A percentile compares a stretch with the other conserved stretches of the same genome.
Conservation (phyloP, 23 tunicate genomes). For the Ciona savignyi region DNA sequence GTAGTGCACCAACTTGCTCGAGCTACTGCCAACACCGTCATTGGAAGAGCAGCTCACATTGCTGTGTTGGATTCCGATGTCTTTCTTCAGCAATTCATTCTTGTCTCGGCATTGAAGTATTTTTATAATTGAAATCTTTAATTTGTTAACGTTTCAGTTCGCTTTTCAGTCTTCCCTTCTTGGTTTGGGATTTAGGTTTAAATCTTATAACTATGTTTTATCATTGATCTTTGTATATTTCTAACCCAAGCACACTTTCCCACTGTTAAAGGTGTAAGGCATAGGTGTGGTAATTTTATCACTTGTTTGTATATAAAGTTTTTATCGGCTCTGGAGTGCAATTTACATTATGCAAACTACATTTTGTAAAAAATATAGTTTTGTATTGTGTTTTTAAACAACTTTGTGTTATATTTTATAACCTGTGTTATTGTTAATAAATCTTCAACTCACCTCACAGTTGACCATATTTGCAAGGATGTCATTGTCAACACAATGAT, state of each 20-base stretch:
- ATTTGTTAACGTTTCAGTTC: not conserved
- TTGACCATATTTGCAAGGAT: too few relatives aligned
- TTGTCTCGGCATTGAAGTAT: slow-evolving; percentile 55
- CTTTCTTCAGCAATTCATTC: slow-evolving; percentile 59
- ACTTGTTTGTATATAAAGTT: too few relatives aligned
- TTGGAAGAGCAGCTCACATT: slow-evolving; percentile 82
- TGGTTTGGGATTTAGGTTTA: too few relatives aligned
- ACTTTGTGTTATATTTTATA: not conserved
- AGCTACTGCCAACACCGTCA: slow-evolving; percentile 50
- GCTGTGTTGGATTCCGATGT: slow-evolving; percentile 75
- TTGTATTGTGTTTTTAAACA: not conserved
- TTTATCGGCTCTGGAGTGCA: not conserved
- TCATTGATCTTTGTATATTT: too few relatives aligned
- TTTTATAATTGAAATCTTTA: too few relatives aligned
- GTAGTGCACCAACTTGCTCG: slow-evolving; percentile 52
- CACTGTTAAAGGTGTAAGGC: too few relatives aligned
- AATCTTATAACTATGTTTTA: too few relatives aligned
- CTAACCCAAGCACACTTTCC: too few relatives aligned
- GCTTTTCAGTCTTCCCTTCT: not conserved
- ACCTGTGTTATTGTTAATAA: too few relatives aligned
- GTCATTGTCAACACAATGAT: too few relatives aligned
- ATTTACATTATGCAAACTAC: not conserved
- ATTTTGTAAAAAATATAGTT: not conserved
- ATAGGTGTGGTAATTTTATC: too few relatives aligned
- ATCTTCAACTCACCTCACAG: too few relatives aligned